Percentiles rank a stretch among this genome's conserved stretches.
Conservation (phyloP, 2,888 invertebrate species). For the Drosophila vallismaia region DNA sequence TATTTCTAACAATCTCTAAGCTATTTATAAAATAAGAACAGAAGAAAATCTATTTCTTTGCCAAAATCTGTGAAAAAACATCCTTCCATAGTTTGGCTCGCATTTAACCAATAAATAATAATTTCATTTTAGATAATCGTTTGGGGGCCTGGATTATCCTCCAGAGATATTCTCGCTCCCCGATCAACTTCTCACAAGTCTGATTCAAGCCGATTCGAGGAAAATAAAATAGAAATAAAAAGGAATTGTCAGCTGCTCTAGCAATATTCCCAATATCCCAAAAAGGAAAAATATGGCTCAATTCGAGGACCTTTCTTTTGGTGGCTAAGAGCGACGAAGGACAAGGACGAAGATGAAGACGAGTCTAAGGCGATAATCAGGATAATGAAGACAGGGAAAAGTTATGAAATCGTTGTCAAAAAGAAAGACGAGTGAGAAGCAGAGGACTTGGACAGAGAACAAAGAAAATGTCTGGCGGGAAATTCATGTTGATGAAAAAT, state of each 20-base stretch:
- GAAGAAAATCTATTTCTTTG: neutral
- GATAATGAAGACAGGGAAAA: constrained; percentile 76
- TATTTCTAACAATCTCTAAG: too few relatives aligned
- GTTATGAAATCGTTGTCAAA: constrained; percentile 57
- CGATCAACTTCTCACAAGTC: constrained; percentile 17
- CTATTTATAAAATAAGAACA: too few relatives aligned
- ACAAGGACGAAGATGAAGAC: neutral
- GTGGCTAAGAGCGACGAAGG: neutral
- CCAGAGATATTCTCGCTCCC: constrained; percentile 9
- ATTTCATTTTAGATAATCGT: constrained; percentile 40
- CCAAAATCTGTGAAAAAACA: neutral
- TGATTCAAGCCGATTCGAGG: constrained; percentile 15
- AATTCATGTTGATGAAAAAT: constrained; percentile 78
- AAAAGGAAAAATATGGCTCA: constrained; percentile 16
- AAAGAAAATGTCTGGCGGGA: constrained; percentile 69
- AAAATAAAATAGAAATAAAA: constrained; percentile 9
- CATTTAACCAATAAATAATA: constrained; percentile 39
- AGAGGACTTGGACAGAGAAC: constrained; percentile 49
- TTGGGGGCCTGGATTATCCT: constrained; percentile 17
- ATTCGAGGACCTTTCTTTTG: constrained; percentile 1
- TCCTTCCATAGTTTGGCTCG: constrained; percentile 1
- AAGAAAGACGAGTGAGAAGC: constrained; percentile 25
- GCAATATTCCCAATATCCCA: constrained; percentile 34
- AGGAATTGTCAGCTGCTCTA: constrained; percentile 34
- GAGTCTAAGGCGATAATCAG: constrained; percentile 75